Evolutionary conservation across 2,888 invertebrate species (phyloP).

Genomic region (Dryococelus australis): DNA sequence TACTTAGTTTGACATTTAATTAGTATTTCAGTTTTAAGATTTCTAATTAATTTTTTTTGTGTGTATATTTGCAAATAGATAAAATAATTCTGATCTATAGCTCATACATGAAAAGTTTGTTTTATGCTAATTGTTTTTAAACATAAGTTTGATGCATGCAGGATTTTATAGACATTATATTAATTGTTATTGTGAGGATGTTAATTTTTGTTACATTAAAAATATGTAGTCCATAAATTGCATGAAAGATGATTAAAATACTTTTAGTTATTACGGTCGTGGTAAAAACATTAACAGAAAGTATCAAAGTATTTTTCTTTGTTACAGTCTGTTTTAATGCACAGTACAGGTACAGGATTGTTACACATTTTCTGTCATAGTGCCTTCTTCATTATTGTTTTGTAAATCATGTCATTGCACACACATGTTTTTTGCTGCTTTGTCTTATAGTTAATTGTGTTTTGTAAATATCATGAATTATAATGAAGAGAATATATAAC

Average conservation of each 20-base stretch:
- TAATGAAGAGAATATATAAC: background rate
- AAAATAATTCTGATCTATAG: background rate
- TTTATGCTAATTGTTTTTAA: background rate
- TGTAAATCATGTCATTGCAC: slow-evolving; percentile 1
- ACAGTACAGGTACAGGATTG: background rate
- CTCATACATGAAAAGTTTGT: background rate
- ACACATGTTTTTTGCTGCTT: background rate
- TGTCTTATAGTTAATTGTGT: background rate
- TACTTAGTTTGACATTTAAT: background rate
- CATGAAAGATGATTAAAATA: background rate
- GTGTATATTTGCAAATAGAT: background rate
- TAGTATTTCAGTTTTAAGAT: background rate
- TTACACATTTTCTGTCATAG: background rate
- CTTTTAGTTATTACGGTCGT: background rate
- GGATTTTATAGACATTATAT: background rate
- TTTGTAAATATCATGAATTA: background rate
- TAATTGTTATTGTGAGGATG: background rate
- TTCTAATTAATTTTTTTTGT: background rate
- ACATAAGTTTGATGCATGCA: background rate
- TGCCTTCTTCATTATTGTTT: slow-evolving; percentile 12
- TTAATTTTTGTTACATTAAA: background rate
- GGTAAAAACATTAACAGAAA: background rate
- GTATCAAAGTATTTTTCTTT: background rate
- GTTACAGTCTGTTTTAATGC: background rate
- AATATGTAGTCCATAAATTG: background rate